phyloP scores from a whole-genome alignment of 2,113 vertebrate genomes.

The Origma solitaria region DNA sequence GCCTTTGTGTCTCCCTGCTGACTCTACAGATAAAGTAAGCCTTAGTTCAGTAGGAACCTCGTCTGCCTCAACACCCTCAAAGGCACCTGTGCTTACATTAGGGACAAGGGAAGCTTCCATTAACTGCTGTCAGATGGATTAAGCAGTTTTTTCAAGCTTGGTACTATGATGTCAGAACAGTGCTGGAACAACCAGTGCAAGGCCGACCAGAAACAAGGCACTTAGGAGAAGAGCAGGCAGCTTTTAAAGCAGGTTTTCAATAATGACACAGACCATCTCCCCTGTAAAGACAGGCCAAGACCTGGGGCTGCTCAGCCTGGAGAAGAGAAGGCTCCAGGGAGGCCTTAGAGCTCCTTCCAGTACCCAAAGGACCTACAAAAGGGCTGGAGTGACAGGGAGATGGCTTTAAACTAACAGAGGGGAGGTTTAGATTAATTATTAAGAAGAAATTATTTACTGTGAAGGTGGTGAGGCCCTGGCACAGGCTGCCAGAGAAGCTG shows the following conservation, averaged over 20 bases:
- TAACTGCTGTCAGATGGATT: neutral
- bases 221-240: neutral
- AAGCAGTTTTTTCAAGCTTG: fast-evolving
- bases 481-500: neutral
- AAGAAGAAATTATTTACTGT: neutral
- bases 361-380: neutral
- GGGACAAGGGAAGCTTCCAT: neutral
- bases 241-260: neutral
- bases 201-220: neutral
- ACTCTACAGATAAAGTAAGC: neutral
- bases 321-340: neutral
- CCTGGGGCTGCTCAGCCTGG: neutral
- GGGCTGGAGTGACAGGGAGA: neutral
- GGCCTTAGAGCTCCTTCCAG: neutral
- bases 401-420: neutral
- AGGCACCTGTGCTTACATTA: neutral
- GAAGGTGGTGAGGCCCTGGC: fast-evolving
- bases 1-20: neutral
- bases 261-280: neutral
- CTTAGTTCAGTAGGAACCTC: neutral
- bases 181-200: neutral
- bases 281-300: neutral
- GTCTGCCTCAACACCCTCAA: neutral
- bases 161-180: neutral
- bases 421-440: neutral